Conservation (phyloP, 2,888 invertebrate genomes). For the Lasioglossum calceatum region DNA sequence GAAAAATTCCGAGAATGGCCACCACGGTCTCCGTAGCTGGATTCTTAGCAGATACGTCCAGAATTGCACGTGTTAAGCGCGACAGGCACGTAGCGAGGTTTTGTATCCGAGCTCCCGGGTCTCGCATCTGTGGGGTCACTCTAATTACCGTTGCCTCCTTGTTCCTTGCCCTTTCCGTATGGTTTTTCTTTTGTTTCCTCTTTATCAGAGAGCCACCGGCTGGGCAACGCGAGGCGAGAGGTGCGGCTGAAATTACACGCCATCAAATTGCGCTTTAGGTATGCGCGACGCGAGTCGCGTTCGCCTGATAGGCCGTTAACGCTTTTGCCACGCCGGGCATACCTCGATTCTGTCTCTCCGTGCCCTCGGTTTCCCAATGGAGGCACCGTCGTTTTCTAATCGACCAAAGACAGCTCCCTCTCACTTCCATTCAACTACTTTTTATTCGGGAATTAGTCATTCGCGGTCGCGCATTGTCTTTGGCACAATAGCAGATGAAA, state of each 20-base stretch:
- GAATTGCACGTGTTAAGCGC: slow-evolving; percentile 1
- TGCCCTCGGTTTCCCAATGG: neutral
- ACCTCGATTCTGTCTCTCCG: neutral
- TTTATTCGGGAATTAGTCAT: neutral
- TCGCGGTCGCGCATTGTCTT: neutral
- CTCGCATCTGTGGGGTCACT: slow-evolving; percentile 31
- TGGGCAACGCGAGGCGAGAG: slow-evolving; percentile 41
- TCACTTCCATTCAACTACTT: neutral
- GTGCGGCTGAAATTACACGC: slow-evolving; percentile 72
- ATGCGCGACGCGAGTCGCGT: slow-evolving; percentile 61
- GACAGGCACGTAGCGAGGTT: neutral
- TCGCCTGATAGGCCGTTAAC: slow-evolving; percentile 46
- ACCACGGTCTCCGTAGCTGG: neutral
- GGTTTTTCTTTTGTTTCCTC: slow-evolving; percentile 35
- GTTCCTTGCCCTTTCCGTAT: slow-evolving; percentile 20
- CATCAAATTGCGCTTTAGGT: slow-evolving; percentile 73
- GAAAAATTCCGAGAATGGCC: neutral
- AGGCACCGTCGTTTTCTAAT: neutral
- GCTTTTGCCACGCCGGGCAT: slow-evolving; percentile 3
- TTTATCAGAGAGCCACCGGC: slow-evolving; percentile 45
- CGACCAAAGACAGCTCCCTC: neutral
- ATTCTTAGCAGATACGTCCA: neutral
- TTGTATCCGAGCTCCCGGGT: neutral
- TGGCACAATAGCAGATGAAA: neutral
- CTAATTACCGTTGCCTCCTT: slow-evolving; percentile 52